Percentiles rank a stretch among this genome's conserved stretches.
Conservation (phyloP, 2,113 vertebrate genomes). For the Oostethus manadensis region DNA sequence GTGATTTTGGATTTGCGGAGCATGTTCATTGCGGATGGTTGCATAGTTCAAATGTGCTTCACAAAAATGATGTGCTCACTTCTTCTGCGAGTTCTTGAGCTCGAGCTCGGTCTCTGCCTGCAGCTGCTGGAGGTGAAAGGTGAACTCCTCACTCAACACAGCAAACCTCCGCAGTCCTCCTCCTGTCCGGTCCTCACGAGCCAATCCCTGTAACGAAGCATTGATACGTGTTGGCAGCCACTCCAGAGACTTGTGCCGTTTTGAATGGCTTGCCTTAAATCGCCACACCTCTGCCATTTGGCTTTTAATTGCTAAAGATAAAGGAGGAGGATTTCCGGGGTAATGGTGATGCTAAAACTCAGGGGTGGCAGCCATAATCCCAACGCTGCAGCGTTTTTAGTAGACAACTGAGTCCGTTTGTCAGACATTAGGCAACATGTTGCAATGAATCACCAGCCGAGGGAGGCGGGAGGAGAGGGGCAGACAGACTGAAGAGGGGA, state of each 20-base stretch:
- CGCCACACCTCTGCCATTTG: background rate
- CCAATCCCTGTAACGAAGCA: background rate
- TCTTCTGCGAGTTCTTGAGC: constrained; percentile 44
- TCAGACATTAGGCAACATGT: constrained; percentile 20
- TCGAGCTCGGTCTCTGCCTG: constrained; percentile 63
- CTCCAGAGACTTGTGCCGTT: background rate
- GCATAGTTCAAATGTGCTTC: background rate
- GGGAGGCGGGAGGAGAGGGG: constrained; percentile 1
- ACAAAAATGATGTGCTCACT: constrained; percentile 41
- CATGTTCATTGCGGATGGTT: too few relatives aligned
- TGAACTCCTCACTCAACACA: constrained; percentile 47
- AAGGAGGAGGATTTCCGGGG: too few relatives aligned
- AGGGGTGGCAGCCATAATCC: too few relatives aligned
- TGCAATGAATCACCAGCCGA: constrained; percentile 23
- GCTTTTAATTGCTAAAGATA: background rate
- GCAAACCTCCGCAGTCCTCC: constrained; percentile 42
- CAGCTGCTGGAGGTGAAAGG: constrained; percentile 56
- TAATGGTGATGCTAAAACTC: too few relatives aligned
- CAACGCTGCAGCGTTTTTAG: background rate
- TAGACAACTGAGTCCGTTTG: constrained; percentile 15
- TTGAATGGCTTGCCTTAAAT: background rate
- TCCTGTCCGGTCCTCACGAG: constrained; percentile 20
- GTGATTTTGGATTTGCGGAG: too few relatives aligned
- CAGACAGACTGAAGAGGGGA: constrained; percentile 10
- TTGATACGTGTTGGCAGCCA: too few relatives aligned